Evolutionary conservation across 2,113 vertebrate species (phyloP).

Genomic region (Anolis sagrei): DNA sequence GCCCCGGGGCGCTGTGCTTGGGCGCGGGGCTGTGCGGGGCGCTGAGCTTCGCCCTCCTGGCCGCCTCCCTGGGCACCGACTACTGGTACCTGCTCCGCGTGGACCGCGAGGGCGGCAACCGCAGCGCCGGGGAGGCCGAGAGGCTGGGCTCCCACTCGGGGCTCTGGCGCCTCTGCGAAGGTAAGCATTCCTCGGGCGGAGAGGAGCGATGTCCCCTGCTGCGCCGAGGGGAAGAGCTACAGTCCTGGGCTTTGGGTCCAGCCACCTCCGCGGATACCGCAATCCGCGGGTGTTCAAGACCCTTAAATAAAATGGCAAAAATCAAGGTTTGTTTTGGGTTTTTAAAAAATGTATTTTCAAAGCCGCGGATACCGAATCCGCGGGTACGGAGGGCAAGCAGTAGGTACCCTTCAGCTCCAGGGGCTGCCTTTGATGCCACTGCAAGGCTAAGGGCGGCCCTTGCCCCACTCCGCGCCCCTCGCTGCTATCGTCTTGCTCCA

Average conservation of each 20-base stretch:
- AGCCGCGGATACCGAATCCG: no score
- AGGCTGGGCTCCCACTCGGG: constrained; percentile 74
- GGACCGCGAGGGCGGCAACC: constrained; percentile 47
- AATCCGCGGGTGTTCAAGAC: no score
- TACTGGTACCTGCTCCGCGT: constrained; percentile 85
- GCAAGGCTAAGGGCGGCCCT: no score
- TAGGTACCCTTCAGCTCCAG: no score
- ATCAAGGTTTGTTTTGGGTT: no score
- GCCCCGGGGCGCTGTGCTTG: constrained; percentile 68
- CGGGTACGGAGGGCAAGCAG: no score
- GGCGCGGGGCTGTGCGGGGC: constrained; percentile 74
- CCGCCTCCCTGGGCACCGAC: constrained; percentile 78
- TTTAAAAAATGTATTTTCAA: no score
- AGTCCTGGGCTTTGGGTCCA: neutral
- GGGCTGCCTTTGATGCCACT: no score
- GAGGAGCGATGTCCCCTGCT: neutral
- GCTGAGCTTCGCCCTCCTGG: constrained; percentile 79
- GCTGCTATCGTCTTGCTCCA: no score
- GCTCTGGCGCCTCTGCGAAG: constrained; percentile 79
- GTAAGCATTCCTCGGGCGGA: constrained; percentile 20
- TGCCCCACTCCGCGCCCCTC: no score
- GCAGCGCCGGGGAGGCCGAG: constrained; percentile 64
- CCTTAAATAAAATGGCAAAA: no score
- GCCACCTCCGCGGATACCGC: no score
- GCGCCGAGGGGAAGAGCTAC: neutral